phyloP scores from a whole-genome alignment of 1,140 invertebrate species.

The Orius insidiosus region DNA sequence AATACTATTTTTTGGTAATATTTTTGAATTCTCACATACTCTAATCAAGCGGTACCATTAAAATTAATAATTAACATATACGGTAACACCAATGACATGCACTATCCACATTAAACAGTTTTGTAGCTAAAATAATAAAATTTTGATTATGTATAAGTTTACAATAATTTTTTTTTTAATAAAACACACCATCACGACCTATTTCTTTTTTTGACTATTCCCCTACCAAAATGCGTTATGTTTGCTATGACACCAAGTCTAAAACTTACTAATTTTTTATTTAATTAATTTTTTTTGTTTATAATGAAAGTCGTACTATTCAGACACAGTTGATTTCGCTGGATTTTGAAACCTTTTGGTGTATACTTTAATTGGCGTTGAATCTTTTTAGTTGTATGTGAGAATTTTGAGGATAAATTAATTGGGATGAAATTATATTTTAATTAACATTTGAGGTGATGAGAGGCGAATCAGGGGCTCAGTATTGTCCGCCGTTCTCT shows the following conservation, averaged over 20 bases:
- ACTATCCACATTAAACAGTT: conserved; percentile 5
- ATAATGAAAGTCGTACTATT: no score
- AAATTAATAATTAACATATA: conserved; percentile 13
- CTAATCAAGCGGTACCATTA: conserved; percentile 4
- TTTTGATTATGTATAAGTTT: neutral
- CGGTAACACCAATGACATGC: conserved; percentile 12
- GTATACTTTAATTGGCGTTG: conserved; percentile 13
- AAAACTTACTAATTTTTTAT: neutral
- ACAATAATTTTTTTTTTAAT: conserved; percentile 1
- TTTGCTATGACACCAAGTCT: neutral
- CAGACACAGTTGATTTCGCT: no score
- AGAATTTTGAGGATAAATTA: conserved; percentile 3
- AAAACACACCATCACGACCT: conserved; percentile 1
- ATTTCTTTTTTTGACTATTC: neutral
- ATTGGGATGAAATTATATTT: neutral
- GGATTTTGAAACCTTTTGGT: conserved; percentile 12
- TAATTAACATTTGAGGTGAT: neutral
- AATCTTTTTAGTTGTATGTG: no score
- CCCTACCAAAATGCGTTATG: neutral
- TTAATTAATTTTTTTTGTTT: neutral
- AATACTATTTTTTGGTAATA: conserved; percentile 7
- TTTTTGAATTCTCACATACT: conserved; percentile 12
- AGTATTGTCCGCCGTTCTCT: conserved; percentile 3
- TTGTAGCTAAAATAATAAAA: neutral
- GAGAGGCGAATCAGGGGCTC: conserved; percentile 5